Evolutionary conservation across 2,888 invertebrate genomes (phyloP).

Genomic region (Adineta ricciae): DNA sequence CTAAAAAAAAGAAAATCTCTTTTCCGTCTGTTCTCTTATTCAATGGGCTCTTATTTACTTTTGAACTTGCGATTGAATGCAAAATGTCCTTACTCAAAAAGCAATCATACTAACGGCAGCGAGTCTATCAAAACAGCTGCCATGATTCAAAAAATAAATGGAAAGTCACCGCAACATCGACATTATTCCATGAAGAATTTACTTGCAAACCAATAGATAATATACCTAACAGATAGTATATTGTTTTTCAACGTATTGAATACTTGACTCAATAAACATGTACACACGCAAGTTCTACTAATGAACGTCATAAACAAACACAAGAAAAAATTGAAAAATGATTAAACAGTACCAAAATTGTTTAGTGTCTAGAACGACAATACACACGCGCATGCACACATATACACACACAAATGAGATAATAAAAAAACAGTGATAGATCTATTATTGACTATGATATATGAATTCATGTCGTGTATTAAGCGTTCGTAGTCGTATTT

Average conservation of each 20-base stretch:
- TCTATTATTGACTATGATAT: background rate
- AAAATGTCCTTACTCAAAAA: no score
- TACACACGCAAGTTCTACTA: background rate
- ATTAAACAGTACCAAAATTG: background rate
- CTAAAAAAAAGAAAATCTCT: no score
- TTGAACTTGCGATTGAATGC: no score
- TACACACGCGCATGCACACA: background rate
- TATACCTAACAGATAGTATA: background rate
- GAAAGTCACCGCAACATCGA: no score
- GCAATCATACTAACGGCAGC: no score
- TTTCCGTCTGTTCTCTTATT: no score
- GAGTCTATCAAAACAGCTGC: no score
- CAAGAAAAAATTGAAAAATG: background rate
- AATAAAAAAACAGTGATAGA: background rate
- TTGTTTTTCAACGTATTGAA: background rate
- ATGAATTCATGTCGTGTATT: background rate
- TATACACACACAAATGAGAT: background rate
- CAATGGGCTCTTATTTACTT: no score
- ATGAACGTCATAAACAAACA: background rate
- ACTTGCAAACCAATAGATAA: background rate
- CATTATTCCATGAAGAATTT: no score
- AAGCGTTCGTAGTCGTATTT: background rate
- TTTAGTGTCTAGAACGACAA: constrained; percentile 13
- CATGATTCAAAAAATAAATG: no score
- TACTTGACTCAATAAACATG: background rate